These are phyloP conservation scores for Numenius arquata DNA, from an alignment of 2,113 vertebrate genomes.

Conservation along the genomic window DNA sequence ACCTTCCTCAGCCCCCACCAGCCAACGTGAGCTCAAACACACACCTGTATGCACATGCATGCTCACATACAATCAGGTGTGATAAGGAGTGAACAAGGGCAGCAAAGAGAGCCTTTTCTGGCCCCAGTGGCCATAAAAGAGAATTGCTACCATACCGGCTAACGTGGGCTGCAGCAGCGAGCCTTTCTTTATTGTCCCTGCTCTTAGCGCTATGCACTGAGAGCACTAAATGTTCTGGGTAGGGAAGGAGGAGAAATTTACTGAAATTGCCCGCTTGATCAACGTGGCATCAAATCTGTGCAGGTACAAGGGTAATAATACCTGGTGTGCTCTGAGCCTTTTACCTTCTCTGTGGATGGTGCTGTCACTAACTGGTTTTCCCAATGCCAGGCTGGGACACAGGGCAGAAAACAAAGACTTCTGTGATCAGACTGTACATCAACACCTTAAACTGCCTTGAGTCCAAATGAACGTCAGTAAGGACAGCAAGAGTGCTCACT, in stretches of 20 bases:
- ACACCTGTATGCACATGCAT: background rate
- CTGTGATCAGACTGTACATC: background rate
- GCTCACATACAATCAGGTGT: background rate
- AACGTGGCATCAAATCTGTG: background rate
- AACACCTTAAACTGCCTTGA: background rate
- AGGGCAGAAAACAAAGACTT: background rate
- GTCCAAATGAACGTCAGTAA: background rate
- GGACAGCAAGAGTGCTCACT: background rate
- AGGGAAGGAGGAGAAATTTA: background rate
- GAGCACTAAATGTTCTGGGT: background rate
- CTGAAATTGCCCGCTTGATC: background rate
- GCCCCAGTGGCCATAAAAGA: background rate
- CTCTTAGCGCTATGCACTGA: background rate
- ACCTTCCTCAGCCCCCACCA: background rate
- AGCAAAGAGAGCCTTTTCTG: background rate
- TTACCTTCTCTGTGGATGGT: background rate
- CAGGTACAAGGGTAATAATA: background rate
- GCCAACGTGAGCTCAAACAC: background rate
- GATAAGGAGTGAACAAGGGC: background rate
- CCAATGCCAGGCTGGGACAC: background rate
- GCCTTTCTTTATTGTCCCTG: background rate
- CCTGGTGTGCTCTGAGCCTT: background rate
- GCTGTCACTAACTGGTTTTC: background rate
- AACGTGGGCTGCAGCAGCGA: fast-evolving
- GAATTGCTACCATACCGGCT: background rate